Percentiles rank a stretch among this genome's conserved stretches.
phyloP scores from a whole-genome alignment of 2,113 vertebrate species.

The Egretta garzetta region DNA sequence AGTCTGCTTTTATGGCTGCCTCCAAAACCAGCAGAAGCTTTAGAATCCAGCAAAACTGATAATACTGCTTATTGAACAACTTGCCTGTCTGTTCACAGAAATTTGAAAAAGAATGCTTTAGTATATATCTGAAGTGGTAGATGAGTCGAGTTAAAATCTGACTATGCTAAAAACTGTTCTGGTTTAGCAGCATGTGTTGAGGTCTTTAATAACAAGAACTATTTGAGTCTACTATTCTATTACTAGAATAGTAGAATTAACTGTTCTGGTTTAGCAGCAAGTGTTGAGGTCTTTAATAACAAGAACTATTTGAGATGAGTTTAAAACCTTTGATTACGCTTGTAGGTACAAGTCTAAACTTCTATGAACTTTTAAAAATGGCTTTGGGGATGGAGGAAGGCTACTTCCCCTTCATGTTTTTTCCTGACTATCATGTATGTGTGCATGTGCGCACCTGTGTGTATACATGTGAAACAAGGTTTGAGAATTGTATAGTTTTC shows the following conservation, averaged over 20 bases:
- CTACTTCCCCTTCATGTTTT: accelerated
- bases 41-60: not conserved
- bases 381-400: not conserved
- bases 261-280: not conserved
- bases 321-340: not conserved
- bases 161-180: not conserved
- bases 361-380: not conserved
- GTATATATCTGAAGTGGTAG: not conserved
- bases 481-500: not conserved
- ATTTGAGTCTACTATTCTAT: too few species aligned
- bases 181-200: not conserved
- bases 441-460: not conserved
- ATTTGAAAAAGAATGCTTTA: not conserved
- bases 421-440: not conserved
- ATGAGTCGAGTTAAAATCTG: not conserved
- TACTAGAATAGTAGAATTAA: not conserved
- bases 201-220: not conserved
- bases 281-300: not conserved
- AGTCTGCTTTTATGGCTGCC: not conserved
- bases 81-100: not conserved
- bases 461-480: not conserved
- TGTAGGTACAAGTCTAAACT: not conserved
- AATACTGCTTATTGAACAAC: not conserved
- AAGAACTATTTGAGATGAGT: not conserved
- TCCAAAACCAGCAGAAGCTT: slow-evolving; percentile 3